Evolutionary conservation across 1,140 invertebrate genomes (phyloP).

Genomic region (Ptiloglossa arizonensis): DNA sequence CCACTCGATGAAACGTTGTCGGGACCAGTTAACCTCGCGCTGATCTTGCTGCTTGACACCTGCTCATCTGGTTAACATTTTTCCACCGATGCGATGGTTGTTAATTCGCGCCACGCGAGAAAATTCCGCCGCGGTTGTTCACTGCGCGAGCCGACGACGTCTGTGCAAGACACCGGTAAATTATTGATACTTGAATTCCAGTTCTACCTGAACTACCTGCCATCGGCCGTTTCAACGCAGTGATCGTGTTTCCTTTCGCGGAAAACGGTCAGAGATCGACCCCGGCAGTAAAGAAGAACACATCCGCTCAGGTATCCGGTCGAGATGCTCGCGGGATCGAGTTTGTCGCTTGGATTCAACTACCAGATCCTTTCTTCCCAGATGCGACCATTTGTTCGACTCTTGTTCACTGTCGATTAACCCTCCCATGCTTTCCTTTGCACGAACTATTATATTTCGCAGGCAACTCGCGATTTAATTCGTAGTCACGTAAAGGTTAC

Average conservation of each 20-base stretch:
- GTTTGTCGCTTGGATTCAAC: constrained; percentile 9
- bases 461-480: not conserved
- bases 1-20: not conserved
- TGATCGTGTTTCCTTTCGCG: constrained; percentile 53
- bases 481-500: not conserved
- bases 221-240: constrained; percentile 3
- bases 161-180: constrained; percentile 12
- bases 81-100: not conserved
- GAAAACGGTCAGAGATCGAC: constrained; percentile 32
- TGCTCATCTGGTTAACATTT: constrained; percentile 12
- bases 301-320: constrained; percentile 26
- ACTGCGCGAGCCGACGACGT: not conserved
- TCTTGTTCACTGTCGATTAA: constrained; percentile 22
- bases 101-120: not conserved
- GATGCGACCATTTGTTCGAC: not conserved
- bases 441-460: constrained; percentile 22
- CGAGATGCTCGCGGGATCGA: constrained; percentile 12
- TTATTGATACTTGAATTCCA: constrained; percentile 50
- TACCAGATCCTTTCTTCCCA: constrained; percentile 4
- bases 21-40: constrained; percentile 5
- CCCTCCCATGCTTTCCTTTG: constrained; percentile 1
- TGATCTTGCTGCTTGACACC: constrained; percentile 15
- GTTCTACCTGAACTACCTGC: constrained; percentile 7
- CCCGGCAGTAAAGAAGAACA: constrained; percentile 41
- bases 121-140: constrained; percentile 7